Percentiles rank a stretch among this genome's conserved stretches.
Conservation (phyloP, 2,113 vertebrate genomes). For the Chaetorhynchus papuensis region DNA sequence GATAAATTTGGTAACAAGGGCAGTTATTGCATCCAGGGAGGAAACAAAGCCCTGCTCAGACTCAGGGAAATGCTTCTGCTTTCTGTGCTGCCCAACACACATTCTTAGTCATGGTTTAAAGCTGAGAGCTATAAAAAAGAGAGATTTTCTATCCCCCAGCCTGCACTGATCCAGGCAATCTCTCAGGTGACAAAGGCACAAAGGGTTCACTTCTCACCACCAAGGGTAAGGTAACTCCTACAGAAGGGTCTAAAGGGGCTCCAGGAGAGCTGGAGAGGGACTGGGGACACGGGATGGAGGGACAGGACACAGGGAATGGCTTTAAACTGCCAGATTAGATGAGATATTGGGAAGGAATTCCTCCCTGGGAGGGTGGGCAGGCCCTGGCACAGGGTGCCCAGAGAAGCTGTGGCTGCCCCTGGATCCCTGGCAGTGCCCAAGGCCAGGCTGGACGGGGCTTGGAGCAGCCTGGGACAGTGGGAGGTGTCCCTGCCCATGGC, state of each 20-base stretch:
- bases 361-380: fast-evolving
- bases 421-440: neutral
- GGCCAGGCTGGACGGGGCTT: fast-evolving
- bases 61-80: neutral
- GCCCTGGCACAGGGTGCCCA: neutral
- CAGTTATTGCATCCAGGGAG: neutral
- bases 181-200: neutral
- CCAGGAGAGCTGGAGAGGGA: neutral
- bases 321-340: neutral
- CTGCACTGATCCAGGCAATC: neutral
- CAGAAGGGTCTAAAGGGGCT: neutral
- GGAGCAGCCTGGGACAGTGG: neutral
- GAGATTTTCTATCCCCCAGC: neutral
- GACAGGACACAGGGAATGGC: neutral
- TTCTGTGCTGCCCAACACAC: neutral
- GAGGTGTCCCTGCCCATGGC: neutral
- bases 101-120: neutral
- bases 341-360: neutral
- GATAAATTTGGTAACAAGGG: neutral
- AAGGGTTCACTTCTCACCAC: neutral
- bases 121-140: neutral
- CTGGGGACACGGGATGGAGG: fast-evolving
- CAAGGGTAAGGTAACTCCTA: neutral
- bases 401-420: neutral
- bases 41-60: neutral